Conservation (phyloP, 2,888 invertebrate genomes). For the Cabera pusaria region DNA sequence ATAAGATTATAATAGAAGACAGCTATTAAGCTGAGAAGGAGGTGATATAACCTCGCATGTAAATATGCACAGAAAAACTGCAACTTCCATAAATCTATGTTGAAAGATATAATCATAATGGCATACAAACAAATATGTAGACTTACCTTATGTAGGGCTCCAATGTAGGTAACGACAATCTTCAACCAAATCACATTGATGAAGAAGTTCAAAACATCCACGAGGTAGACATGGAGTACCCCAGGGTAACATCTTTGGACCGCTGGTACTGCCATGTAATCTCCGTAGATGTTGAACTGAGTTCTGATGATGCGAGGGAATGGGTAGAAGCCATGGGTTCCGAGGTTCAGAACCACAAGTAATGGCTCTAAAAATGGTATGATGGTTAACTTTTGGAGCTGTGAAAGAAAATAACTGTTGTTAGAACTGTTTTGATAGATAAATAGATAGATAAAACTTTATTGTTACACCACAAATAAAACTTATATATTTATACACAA, state of each 20-base stretch:
- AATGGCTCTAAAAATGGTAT: slow-evolving; percentile 55
- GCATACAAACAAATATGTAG: too few relatives aligned
- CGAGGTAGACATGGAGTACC: slow-evolving; percentile 57
- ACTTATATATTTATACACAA: too few relatives aligned
- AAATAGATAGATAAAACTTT: too few relatives aligned
- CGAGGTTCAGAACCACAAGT: slow-evolving; percentile 56
- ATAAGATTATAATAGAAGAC: too few relatives aligned
- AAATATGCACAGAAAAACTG: too few relatives aligned
- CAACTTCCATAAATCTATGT: too few relatives aligned
- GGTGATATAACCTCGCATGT: too few relatives aligned
- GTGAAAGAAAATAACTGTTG: slow-evolving; percentile 29
- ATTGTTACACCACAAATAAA: too few relatives aligned
- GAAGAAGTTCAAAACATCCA: slow-evolving; percentile 56
- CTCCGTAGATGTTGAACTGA: slow-evolving; percentile 45
- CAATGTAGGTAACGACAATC: slow-evolving; percentile 53
- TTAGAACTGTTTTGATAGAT: too few relatives aligned
- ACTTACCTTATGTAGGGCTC: slow-evolving; percentile 60
- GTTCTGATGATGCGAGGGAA: slow-evolving; percentile 53
- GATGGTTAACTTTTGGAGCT: slow-evolving; percentile 44
- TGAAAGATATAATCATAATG: too few relatives aligned
- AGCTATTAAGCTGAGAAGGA: too few relatives aligned
- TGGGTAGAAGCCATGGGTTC: slow-evolving; percentile 68
- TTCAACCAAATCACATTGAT: slow-evolving; percentile 65
- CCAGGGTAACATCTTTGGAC: slow-evolving; percentile 59
- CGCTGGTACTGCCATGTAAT: slow-evolving; percentile 39